Evolutionary conservation across 1,140 invertebrate genomes (phyloP).

Genomic region (Pseudomyrmex cubaensis): DNA sequence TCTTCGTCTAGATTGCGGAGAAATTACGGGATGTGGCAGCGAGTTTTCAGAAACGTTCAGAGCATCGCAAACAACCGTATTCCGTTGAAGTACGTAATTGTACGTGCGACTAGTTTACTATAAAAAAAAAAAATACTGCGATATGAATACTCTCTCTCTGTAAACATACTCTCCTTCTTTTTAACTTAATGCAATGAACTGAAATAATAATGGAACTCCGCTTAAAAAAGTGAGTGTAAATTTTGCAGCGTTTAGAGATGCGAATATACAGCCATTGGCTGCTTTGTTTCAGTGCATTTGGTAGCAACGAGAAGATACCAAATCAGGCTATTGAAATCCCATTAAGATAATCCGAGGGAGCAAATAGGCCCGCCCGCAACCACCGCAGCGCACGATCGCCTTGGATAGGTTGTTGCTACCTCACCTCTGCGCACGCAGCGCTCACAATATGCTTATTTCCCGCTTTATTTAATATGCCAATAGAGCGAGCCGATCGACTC

Average conservation of each 20-base stretch:
- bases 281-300: slow-evolving; percentile 15
- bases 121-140: no score
- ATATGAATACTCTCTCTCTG: no score
- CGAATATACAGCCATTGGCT: background rate
- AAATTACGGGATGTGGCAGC: background rate
- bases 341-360: slow-evolving; percentile 59
- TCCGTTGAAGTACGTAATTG: no score
- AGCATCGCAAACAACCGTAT: no score
- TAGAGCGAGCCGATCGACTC: slow-evolving; percentile 1
- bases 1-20: background rate
- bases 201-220: no score
- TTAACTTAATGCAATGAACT: no score
- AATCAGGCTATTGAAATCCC: slow-evolving; percentile 62
- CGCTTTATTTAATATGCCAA: slow-evolving; percentile 46
- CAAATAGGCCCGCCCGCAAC: slow-evolving; percentile 42
- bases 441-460: slow-evolving; percentile 12
- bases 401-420: slow-evolving; percentile 11
- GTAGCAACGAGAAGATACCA: slow-evolving; percentile 51
- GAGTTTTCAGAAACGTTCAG: no score
- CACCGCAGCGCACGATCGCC: slow-evolving; percentile 2
- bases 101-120: no score
- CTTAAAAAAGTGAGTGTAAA: background rate
- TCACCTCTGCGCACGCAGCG: background rate
- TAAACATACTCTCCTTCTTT: no score
- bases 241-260: background rate